Evolutionary conservation across 1,140 invertebrate genomes (phyloP).

Genomic region (Magallana angulata): DNA sequence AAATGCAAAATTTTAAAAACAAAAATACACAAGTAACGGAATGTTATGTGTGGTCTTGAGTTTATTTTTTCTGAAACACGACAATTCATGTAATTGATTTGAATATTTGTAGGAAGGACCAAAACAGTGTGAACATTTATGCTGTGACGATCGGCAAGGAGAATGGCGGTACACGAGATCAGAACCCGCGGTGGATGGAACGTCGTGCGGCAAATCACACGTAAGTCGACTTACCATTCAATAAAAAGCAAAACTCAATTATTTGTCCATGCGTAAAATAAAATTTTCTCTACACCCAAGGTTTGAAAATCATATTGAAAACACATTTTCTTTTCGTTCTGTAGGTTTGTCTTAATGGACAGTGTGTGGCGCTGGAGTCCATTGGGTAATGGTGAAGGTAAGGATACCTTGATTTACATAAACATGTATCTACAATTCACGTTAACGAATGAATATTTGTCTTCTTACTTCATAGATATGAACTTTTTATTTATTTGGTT

Average conservation of each 20-base stretch:
- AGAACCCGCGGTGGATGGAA: constrained; percentile 70
- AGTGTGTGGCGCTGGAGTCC: constrained; percentile 62
- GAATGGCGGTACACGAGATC: constrained; percentile 67
- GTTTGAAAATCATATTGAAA: neutral
- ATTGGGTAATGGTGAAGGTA: constrained; percentile 58
- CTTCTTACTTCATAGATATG: neutral
- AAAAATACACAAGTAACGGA: neutral
- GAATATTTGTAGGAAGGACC: constrained; percentile 53
- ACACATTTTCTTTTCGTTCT: constrained; percentile 39
- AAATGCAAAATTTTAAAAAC: neutral
- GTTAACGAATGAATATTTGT: neutral
- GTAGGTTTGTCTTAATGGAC: constrained; percentile 65
- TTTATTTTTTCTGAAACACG: neutral
- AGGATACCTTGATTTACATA: neutral
- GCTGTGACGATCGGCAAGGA: constrained; percentile 66
- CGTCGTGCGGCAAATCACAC: constrained; percentile 59
- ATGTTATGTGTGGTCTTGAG: neutral
- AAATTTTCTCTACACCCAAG: too few species aligned
- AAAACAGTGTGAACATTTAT: constrained; percentile 67
- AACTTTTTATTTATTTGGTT: neutral
- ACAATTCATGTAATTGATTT: neutral
- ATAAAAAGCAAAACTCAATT: neutral
- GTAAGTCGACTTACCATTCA: constrained; percentile 45
- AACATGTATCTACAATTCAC: too few species aligned
- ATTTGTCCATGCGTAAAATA: too few species aligned